Evolutionary conservation across 2,113 vertebrate species (phyloP).

Genomic region (Podarcis cretensis): DNA sequence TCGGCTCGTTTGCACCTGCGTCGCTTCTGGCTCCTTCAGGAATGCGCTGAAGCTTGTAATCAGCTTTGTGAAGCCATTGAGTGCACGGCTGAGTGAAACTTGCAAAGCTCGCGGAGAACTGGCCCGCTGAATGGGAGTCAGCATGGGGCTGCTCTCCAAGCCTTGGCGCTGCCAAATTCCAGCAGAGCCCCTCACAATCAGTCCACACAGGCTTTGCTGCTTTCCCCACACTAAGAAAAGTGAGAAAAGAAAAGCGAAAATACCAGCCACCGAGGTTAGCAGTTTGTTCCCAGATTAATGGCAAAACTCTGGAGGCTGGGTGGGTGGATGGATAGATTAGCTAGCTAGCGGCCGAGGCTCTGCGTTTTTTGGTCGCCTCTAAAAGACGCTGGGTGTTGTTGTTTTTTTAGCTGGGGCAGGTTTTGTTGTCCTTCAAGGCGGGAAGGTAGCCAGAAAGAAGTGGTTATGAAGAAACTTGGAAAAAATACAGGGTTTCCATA

Average conservation of each 20-base stretch:
- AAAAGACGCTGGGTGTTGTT: rapidly evolving
- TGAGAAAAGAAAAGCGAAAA: slow-evolving; percentile 83
- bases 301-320: slow-evolving; percentile 55
- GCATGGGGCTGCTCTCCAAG: slow-evolving; percentile 97
- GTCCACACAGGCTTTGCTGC: slow-evolving; percentile 87
- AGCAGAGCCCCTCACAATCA: slow-evolving; percentile 97
- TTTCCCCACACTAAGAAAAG: slow-evolving; percentile 78
- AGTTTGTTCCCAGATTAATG: slow-evolving; percentile 86
- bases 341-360: neutral
- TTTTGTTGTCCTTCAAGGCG: neutral
- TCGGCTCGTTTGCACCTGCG: slow-evolving; percentile 96
- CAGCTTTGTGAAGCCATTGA: slow-evolving; percentile 99
- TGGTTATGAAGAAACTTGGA: neutral
- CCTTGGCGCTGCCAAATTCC: slow-evolving; percentile 95
- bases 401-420: neutral
- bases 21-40: slow-evolving; percentile 96
- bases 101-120: slow-evolving; percentile 94
- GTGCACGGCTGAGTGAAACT: slow-evolving; percentile 97
- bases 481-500: neutral
- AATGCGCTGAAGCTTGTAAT: slow-evolving; percentile 99
- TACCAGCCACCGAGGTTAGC: slow-evolving; percentile 79
- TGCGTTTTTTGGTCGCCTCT: neutral
- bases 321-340: neutral
- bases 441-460: neutral
- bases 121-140: slow-evolving; percentile 94